phyloP scores from a whole-genome alignment of 1,140 invertebrate species.

The Periplaneta americana region DNA sequence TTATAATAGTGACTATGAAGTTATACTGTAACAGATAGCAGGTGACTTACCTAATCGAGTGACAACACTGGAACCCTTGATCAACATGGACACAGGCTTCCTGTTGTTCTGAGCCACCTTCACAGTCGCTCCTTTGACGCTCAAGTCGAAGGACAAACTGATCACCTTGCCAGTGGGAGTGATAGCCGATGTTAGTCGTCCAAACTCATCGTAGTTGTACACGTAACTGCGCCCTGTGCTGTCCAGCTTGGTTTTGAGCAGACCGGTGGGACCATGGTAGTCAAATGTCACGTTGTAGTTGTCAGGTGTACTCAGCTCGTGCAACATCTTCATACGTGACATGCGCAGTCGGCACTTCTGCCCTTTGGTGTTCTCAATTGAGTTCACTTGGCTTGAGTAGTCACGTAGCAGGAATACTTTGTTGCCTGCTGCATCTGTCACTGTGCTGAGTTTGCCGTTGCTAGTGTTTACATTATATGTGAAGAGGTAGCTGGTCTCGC shows the following conservation, averaged over 20 bases:
- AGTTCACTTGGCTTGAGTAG: slow-evolving; percentile 60
- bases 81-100: slow-evolving; percentile 76
- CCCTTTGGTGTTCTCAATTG: slow-evolving; percentile 90
- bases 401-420: slow-evolving; percentile 14
- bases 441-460: slow-evolving; percentile 87
- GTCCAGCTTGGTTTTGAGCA: slow-evolving; percentile 79
- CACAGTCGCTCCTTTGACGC: slow-evolving; percentile 81
- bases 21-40: too few species aligned
- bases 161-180: slow-evolving; percentile 89
- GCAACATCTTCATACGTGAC: slow-evolving; percentile 82
- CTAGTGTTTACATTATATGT: slow-evolving; percentile 95
- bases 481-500: slow-evolving; percentile 86
- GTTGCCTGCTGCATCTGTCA: slow-evolving; percentile 81
- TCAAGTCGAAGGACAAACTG: slow-evolving; percentile 78
- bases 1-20: too few species aligned
- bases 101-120: slow-evolving; percentile 76
- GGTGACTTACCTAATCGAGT: slow-evolving; percentile 59
- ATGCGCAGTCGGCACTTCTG: slow-evolving; percentile 86
- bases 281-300: slow-evolving; percentile 91
- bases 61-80: slow-evolving; percentile 79
- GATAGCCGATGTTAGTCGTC: slow-evolving; percentile 80
- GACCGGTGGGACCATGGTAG: slow-evolving; percentile 82
- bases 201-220: slow-evolving; percentile 94
- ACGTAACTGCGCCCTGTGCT: slow-evolving; percentile 87
- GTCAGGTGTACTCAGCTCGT: slow-evolving; percentile 82